phyloP scores from a whole-genome alignment of 2,113 vertebrate genomes.

The Craseonycteris thonglongyai region DNA sequence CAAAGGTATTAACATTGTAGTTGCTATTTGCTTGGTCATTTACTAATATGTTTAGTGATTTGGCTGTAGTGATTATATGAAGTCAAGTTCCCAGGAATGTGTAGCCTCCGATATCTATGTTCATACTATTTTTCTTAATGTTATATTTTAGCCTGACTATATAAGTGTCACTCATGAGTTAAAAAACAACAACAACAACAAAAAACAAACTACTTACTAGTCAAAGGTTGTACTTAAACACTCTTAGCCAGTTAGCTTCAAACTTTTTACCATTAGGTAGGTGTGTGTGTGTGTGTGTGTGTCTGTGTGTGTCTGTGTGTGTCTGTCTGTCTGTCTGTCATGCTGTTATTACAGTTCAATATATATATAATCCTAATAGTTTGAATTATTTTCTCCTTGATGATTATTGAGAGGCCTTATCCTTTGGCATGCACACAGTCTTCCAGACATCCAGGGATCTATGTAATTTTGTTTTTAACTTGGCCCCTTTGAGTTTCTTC shows the following conservation, averaged over 20 bases:
- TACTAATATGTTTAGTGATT: not conserved
- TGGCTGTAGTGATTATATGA: not conserved
- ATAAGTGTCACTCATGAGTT: accelerated
- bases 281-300: not conserved
- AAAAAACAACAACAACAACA: too few relatives aligned
- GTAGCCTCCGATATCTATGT: not conserved
- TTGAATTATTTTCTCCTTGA: not conserved
- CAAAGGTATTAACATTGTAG: not conserved
- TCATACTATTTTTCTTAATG: not conserved
- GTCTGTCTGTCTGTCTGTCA: not conserved
- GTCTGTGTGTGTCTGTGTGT: not conserved
- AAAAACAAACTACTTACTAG: not conserved
- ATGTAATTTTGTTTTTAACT: not conserved
- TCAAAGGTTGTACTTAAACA: not conserved
- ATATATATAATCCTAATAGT: not conserved
- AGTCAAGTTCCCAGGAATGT: not conserved
- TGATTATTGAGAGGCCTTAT: not conserved
- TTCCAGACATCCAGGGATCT: not conserved
- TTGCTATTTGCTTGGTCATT: not conserved
- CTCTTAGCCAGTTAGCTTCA: not conserved
- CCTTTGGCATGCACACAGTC: not conserved
- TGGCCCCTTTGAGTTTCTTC: not conserved
- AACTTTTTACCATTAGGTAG: not conserved
- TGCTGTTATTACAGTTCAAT: not conserved
- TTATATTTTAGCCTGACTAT: not conserved